phyloP scores from a whole-genome alignment of 2,113 vertebrate species.

The Labeo catla region DNA sequence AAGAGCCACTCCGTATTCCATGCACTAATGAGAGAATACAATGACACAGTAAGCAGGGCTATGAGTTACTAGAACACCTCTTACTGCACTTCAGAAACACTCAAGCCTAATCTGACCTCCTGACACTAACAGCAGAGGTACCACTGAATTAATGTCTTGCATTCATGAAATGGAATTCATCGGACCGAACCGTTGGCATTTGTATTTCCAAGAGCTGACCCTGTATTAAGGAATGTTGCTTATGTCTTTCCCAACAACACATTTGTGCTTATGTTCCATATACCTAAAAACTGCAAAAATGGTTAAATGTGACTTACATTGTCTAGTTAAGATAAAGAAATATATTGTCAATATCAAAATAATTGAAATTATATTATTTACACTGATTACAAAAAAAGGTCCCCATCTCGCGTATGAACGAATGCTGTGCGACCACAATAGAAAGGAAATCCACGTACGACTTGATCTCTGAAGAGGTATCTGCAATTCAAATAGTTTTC shows the following conservation, averaged over 20 bases:
- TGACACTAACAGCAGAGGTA: not conserved
- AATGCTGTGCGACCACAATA: conserved; percentile 38
- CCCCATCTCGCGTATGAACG: conserved; percentile 52
- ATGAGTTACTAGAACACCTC: conserved; percentile 24
- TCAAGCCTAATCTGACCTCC: not conserved
- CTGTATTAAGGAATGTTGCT: conserved; percentile 26
- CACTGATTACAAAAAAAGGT: conserved; percentile 74
- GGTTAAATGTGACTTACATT: conserved; percentile 46
- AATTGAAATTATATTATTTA: conserved; percentile 80
- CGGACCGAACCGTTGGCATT: not conserved
- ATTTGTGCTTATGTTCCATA: conserved; percentile 51
- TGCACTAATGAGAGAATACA: conserved; percentile 43
- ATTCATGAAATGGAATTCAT: not conserved
- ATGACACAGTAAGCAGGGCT: conserved; percentile 32
- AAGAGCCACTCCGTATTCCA: conserved; percentile 25
- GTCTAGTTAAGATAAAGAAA: conserved; percentile 71
- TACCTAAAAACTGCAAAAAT: conserved; percentile 41
- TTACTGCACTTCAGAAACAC: conserved; percentile 10
- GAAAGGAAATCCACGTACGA: not conserved
- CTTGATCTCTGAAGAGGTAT: not conserved
- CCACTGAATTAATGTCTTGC: not conserved
- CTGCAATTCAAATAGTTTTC: not conserved
- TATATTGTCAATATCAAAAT: conserved; percentile 81
- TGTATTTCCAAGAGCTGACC: conserved; percentile 8
- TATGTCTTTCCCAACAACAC: conserved; percentile 19